A percentile compares a stretch with the other conserved stretches of the same genome.
phyloP scores from a whole-genome alignment of 2,888 invertebrate species.

The Heliothis peltigera region DNA sequence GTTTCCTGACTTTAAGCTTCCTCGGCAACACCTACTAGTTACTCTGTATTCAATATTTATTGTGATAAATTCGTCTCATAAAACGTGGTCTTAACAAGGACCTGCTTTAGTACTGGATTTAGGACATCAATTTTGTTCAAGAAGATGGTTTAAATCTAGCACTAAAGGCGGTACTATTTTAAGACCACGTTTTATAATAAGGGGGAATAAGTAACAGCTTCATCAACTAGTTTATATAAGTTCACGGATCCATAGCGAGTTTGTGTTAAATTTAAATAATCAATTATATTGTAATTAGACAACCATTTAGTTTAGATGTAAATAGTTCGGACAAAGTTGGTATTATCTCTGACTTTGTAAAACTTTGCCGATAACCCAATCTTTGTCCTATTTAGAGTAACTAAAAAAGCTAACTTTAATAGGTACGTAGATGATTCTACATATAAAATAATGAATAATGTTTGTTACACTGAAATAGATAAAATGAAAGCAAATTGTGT shows the following conservation, averaged over 20 bases:
- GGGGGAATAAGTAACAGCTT: too few relatives aligned
- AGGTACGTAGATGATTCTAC: constrained; percentile 80
- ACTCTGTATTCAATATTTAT: constrained; percentile 2
- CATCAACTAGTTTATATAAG: constrained; percentile 42
- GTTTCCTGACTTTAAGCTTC: too few relatives aligned
- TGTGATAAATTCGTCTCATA: neutral
- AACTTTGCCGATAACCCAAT: constrained; percentile 67
- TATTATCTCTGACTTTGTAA: constrained; percentile 54
- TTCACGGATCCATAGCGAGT: constrained; percentile 47
- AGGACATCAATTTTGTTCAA: too few relatives aligned
- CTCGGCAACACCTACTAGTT: too few relatives aligned
- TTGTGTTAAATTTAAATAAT: constrained; percentile 55
- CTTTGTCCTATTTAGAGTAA: constrained; percentile 70
- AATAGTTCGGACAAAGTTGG: constrained; percentile 64
- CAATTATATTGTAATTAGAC: constrained; percentile 58
- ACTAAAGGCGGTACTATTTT: too few relatives aligned
- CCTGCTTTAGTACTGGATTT: too few relatives aligned
- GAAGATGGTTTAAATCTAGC: too few relatives aligned
- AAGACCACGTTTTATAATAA: too few relatives aligned
- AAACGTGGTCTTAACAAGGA: too few relatives aligned
- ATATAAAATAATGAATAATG: constrained; percentile 78
- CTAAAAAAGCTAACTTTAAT: constrained; percentile 76
- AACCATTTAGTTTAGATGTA: constrained; percentile 66
- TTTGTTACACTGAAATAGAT: constrained; percentile 90
- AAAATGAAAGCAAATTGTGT: constrained; percentile 71